A percentile compares a stretch with the other conserved stretches of the same genome.
Evolutionary conservation across 2,888 invertebrate genomes (phyloP).

Genomic region (Antheraea yamamai): DNA sequence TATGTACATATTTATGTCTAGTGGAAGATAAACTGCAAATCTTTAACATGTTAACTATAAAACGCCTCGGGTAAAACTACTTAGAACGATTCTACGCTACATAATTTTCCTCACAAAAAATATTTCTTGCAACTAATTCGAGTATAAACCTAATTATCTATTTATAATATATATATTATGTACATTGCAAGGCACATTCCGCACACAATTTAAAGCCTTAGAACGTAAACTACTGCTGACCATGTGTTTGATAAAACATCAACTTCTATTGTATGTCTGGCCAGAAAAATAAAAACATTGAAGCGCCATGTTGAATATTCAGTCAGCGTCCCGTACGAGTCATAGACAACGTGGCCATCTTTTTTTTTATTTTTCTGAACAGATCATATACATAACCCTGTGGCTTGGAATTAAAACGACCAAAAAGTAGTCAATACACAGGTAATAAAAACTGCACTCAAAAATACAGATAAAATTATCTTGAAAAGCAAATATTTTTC

Average conservation of each 20-base stretch:
- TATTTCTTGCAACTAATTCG: constrained; percentile 81
- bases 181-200: constrained; percentile 83
- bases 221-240: constrained; percentile 67
- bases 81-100: constrained; percentile 74
- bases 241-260: constrained; percentile 77
- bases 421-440: not conserved
- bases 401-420: constrained; percentile 9
- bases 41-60: constrained; percentile 78
- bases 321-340: not conserved
- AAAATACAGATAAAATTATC: not conserved
- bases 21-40: constrained; percentile 82
- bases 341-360: not conserved
- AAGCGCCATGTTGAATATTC: constrained; percentile 9
- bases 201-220: constrained; percentile 78
- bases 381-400: constrained; percentile 3
- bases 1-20: constrained; percentile 76
- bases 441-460: not conserved
- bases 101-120: constrained; percentile 77
- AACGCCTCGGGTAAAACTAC: constrained; percentile 67
- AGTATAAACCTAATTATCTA: constrained; percentile 78
- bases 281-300: constrained; percentile 42
- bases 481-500: not conserved
- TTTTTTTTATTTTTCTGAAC: constrained; percentile 19
- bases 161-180: constrained; percentile 60
- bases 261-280: constrained; percentile 55